Evolutionary conservation across 2,797 vertebrate species (phyloP).

Genomic region (Zonotrichia albicollis): DNA sequence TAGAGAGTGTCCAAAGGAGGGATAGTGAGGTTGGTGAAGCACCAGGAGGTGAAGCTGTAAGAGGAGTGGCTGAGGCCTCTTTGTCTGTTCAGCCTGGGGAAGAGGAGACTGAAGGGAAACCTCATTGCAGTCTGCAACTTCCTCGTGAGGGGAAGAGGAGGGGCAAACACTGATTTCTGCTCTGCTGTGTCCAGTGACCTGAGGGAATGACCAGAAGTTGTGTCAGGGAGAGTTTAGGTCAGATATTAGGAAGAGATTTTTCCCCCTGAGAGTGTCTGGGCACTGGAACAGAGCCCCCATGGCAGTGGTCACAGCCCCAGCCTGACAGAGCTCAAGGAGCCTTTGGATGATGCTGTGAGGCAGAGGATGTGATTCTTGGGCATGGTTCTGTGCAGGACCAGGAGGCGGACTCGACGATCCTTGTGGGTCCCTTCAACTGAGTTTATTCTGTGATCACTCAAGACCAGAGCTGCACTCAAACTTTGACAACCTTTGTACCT

Average conservation of each 20-base stretch:
- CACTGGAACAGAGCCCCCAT: background rate
- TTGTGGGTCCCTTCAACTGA: background rate
- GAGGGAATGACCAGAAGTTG: background rate
- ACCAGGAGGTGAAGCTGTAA: background rate
- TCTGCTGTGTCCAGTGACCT: background rate
- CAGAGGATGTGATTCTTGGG: background rate
- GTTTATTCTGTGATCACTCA: background rate
- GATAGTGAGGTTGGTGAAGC: background rate
- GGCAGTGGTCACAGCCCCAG: background rate
- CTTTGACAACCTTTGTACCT: background rate
- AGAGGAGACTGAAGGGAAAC: background rate
- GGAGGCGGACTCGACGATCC: fast-evolving
- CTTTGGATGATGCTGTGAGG: background rate
- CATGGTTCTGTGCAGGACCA: background rate
- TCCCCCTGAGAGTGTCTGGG: background rate
- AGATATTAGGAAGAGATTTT: background rate
- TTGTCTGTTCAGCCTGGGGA: background rate
- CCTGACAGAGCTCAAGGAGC: background rate
- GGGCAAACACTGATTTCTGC: background rate
- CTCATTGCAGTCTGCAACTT: background rate
- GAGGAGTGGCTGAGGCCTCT: background rate
- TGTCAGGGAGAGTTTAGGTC: background rate
- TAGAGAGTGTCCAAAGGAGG: background rate
- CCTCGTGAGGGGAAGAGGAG: background rate
- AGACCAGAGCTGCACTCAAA: background rate